Percentiles rank a stretch among this genome's conserved stretches.
Evolutionary conservation across 2,888 invertebrate species (phyloP).

Genomic region (Cheilosia variabilis): DNA sequence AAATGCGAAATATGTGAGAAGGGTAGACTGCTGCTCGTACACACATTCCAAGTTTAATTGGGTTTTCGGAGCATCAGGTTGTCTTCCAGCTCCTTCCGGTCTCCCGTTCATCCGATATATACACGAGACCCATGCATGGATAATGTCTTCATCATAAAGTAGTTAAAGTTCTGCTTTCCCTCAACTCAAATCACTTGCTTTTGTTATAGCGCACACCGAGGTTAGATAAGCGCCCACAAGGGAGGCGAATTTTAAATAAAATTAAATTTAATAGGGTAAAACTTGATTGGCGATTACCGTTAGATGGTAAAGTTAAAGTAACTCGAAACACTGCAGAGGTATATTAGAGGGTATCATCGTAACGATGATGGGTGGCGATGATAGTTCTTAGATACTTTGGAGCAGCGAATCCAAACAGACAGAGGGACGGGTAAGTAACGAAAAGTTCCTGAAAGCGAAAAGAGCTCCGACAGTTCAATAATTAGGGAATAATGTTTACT

Average conservation of each 20-base stretch:
- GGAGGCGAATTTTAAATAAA: constrained; percentile 51
- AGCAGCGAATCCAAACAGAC: neutral
- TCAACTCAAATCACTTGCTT: constrained; percentile 66
- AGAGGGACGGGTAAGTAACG: neutral
- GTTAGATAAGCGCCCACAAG: constrained; percentile 41
- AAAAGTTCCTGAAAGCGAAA: constrained; percentile 13
- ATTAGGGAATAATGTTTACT: constrained; percentile 56
- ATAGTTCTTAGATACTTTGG: neutral
- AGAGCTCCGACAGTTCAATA: constrained; percentile 24
- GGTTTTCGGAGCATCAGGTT: constrained; percentile 75
- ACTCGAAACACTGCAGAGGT: constrained; percentile 43
- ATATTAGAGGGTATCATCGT: constrained; percentile 16
- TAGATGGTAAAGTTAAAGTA: constrained; percentile 48
- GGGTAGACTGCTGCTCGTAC: constrained; percentile 49
- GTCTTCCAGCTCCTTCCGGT: constrained; percentile 40
- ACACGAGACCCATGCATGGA: constrained; percentile 59
- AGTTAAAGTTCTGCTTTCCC: constrained; percentile 63
- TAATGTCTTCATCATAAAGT: constrained; percentile 73
- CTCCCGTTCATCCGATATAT: constrained; percentile 27
- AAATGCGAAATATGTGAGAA: constrained; percentile 70
- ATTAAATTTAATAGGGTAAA: constrained; percentile 61
- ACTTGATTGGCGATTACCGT: constrained; percentile 72
- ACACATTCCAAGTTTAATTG: constrained; percentile 74
- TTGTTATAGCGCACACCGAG: constrained; percentile 30
- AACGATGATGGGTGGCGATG: neutral